Evolutionary conservation across 2,113 vertebrate genomes (phyloP).

Genomic region (Peucedramus taeniatus): DNA sequence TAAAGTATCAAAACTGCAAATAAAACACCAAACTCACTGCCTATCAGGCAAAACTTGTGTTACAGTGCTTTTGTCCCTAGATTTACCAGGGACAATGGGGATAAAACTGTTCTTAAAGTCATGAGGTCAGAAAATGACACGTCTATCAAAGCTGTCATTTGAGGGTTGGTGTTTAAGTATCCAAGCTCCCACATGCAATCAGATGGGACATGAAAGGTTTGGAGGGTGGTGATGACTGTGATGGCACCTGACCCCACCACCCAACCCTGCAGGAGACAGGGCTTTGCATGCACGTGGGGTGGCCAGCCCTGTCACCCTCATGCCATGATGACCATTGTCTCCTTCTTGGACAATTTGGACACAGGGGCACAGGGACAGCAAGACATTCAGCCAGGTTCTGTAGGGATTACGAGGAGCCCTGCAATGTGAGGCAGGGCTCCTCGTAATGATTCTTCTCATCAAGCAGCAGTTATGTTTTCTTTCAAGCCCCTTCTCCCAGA

Average conservation of each 20-base stretch:
- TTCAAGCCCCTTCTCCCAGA: neutral
- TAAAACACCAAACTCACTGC: neutral
- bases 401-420: neutral
- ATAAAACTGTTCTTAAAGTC: neutral
- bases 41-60: neutral
- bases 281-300: rapidly evolving
- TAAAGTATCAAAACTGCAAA: neutral
- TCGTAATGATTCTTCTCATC: neutral
- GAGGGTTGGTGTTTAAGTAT: neutral
- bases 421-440: neutral
- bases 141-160: neutral
- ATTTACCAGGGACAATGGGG: neutral
- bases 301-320: rapidly evolving
- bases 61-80: neutral
- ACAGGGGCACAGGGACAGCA: neutral
- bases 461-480: neutral
- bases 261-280: neutral
- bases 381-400: neutral
- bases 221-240: neutral
- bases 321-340: neutral
- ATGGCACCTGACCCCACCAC: neutral
- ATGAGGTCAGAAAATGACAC: neutral
- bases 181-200: neutral
- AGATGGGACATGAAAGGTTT: neutral
- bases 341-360: neutral